phyloP scores from a whole-genome alignment of 1,140 invertebrate genomes.

The Orius insidiosus region DNA sequence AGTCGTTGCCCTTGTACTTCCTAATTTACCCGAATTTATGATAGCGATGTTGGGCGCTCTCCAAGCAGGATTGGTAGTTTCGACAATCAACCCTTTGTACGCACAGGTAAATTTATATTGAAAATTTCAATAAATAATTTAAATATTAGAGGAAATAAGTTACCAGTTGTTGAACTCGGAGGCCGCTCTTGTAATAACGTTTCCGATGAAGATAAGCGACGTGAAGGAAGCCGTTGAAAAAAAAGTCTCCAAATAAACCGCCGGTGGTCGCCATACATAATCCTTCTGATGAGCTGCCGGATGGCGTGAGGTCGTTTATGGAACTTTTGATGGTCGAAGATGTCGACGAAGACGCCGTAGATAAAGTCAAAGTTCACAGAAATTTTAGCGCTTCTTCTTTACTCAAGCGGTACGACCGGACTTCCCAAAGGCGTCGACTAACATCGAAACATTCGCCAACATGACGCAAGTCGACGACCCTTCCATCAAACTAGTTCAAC shows the following conservation, averaged over 20 bases:
- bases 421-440: slow-evolving; percentile 71
- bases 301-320: slow-evolving; percentile 9
- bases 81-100: slow-evolving; percentile 65
- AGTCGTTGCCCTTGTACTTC: slow-evolving; percentile 46
- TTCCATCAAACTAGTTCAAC: slow-evolving; percentile 12
- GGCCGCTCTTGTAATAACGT: slow-evolving; percentile 48
- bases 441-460: slow-evolving; percentile 46
- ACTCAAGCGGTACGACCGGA: slow-evolving; percentile 55
- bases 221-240: slow-evolving; percentile 27
- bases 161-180: slow-evolving; percentile 46
- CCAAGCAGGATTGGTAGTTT: slow-evolving; percentile 49
- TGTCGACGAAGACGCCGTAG: slow-evolving; percentile 2
- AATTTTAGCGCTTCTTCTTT: slow-evolving; percentile 25
- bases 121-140: too few relatives aligned
- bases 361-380: slow-evolving; percentile 6
- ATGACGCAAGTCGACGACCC: slow-evolving; percentile 17
- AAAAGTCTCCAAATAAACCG: slow-evolving; percentile 25
- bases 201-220: slow-evolving; percentile 28
- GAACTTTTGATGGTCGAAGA: slow-evolving; percentile 13
- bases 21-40: slow-evolving; percentile 62
- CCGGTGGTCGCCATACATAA: slow-evolving; percentile 7
- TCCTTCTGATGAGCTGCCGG: background rate
- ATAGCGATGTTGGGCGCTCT: slow-evolving; percentile 45
- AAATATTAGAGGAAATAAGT: slow-evolving; percentile 60
- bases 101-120: slow-evolving; percentile 63